A percentile compares a stretch with the other conserved stretches of the same genome.
These are phyloP conservation scores for Drosophila cyrtoloma DNA, from an alignment of 2,888 invertebrate genomes.

Conservation along the genomic window DNA sequence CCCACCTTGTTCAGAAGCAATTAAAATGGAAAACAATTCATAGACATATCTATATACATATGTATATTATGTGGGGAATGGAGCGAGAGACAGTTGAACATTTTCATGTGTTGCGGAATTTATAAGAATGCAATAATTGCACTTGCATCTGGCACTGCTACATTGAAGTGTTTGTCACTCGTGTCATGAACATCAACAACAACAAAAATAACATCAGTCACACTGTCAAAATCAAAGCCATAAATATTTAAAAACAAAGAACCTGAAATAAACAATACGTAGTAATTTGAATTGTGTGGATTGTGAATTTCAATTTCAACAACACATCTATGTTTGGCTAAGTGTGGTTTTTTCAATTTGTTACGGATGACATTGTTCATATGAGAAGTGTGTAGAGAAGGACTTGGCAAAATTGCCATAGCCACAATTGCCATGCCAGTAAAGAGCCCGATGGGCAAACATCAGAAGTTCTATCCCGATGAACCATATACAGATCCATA, in stretches of 20 bases:
- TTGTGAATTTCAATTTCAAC: background rate
- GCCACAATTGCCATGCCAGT: too few species aligned
- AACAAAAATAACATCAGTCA: constrained; percentile 5
- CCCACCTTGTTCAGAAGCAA: constrained; percentile 49
- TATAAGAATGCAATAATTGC: constrained; percentile 61
- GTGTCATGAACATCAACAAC: constrained; percentile 3
- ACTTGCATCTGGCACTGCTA: constrained; percentile 44
- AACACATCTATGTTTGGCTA: background rate
- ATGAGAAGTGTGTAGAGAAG: background rate
- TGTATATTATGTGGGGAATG: too few species aligned
- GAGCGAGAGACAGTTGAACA: constrained; percentile 5
- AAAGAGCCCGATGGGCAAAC: background rate
- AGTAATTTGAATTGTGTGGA: background rate
- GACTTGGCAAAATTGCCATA: background rate
- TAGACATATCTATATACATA: background rate
- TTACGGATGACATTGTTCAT: background rate
- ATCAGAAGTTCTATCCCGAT: background rate
- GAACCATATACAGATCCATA: background rate
- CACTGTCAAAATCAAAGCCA: background rate
- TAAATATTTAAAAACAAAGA: background rate
- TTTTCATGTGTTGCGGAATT: constrained; percentile 35
- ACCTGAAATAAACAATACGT: background rate
- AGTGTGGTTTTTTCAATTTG: fast-evolving
- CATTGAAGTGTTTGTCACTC: constrained; percentile 45
- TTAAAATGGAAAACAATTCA: constrained; percentile 57